These are phyloP conservation scores for Morpho achilles DNA, from an alignment of 2,888 invertebrate genomes.

Conservation along the genomic window DNA sequence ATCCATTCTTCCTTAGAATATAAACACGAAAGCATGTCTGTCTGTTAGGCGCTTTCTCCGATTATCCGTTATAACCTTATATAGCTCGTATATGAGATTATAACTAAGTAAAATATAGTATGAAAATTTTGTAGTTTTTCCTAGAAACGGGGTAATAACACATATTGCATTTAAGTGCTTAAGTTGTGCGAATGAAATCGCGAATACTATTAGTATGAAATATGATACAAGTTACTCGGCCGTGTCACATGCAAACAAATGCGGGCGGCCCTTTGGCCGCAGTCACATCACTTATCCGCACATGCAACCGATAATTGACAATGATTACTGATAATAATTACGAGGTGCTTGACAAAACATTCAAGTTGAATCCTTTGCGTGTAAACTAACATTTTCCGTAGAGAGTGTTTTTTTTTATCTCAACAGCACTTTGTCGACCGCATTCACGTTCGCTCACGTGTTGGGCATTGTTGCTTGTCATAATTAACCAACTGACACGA, in stretches of 20 bases:
- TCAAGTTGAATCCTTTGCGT: conserved; percentile 73
- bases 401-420: conserved; percentile 52
- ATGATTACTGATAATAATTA: conserved; percentile 68
- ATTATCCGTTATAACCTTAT: no score
- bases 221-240: background rate
- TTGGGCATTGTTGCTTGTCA: conserved; percentile 50
- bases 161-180: background rate
- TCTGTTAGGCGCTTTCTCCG: no score
- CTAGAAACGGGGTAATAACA: no score
- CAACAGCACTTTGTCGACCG: conserved; percentile 53
- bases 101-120: no score
- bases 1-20: no score
- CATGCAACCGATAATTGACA: conserved; percentile 51
- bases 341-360: conserved; percentile 67
- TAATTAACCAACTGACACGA: conserved; percentile 38
- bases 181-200: background rate
- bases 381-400: conserved; percentile 64
- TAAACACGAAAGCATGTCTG: no score
- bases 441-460: conserved; percentile 64
- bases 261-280: background rate
- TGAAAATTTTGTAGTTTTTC: no score
- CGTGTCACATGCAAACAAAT: conserved; percentile 5
- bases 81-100: no score
- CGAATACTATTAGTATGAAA: background rate
- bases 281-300: conserved; percentile 30